Conservation (phyloP, 2,113 vertebrate species). For the Symphodus melops region DNA sequence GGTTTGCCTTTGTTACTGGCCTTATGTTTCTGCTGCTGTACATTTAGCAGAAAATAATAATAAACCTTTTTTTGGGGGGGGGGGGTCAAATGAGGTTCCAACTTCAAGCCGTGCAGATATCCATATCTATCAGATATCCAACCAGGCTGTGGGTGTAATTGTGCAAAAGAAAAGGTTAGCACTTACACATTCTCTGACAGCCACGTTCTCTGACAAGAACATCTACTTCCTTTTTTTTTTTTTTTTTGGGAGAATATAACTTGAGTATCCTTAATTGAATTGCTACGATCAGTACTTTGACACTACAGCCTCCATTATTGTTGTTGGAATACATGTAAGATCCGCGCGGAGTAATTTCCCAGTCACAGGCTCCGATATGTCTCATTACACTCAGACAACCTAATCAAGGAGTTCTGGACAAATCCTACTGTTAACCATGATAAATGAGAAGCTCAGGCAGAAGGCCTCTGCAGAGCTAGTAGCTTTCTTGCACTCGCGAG, state of each 20-base stretch:
- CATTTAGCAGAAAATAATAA: not conserved
- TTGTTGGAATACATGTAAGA: conserved; percentile 26
- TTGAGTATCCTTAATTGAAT: conserved; percentile 12
- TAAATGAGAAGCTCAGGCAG: conserved; percentile 48
- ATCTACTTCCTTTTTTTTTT: conserved; percentile 10
- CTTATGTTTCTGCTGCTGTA: not conserved
- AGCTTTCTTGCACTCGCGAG: not conserved
- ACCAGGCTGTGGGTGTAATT: not conserved
- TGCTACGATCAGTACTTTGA: not conserved
- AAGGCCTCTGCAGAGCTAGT: conserved; percentile 12
- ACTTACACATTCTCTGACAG: not conserved
- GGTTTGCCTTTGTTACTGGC: not conserved
- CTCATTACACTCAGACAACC: conserved; percentile 68
- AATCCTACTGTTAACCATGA: conserved; percentile 68
- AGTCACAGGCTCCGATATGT: conserved; percentile 43
- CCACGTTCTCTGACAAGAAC: not conserved
- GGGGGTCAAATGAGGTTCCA: conserved; percentile 25
- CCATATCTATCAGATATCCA: not conserved
- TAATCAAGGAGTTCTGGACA: conserved; percentile 61
- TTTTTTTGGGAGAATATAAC: not conserved
- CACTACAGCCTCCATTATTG: conserved; percentile 30
- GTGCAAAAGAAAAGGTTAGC: not conserved
- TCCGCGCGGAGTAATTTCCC: conserved; percentile 52
- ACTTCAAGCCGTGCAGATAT: conserved; percentile 15
- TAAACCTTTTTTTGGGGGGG: conserved; percentile 6